These are phyloP conservation scores for Trididemnum clinides DNA, from an alignment of 23 tunicate species.

Conservation along the genomic window DNA sequence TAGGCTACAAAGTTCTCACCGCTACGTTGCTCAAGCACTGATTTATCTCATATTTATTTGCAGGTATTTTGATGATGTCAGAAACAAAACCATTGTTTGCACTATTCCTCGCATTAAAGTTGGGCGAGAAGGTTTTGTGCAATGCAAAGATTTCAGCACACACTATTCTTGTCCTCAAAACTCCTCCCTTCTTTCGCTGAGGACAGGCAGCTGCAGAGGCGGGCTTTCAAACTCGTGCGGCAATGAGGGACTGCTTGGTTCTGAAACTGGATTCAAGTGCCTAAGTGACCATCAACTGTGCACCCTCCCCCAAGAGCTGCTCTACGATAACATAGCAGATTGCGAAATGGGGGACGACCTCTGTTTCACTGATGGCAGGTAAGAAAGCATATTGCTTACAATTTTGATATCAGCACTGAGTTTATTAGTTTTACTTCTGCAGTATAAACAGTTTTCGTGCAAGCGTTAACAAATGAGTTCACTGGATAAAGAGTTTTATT, in stretches of 20 bases:
- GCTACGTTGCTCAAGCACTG: too few species aligned
- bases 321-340: conserved; percentile 56
- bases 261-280: conserved; percentile 71
- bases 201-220: conserved; percentile 22
- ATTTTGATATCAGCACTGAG: too few species aligned
- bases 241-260: neutral
- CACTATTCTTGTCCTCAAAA: neutral
- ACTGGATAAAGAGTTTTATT: too few species aligned
- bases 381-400: neutral
- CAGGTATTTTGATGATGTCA: neutral
- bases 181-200: neutral
- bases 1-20: too few species aligned
- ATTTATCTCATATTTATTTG: neutral
- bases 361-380: conserved; percentile 37
- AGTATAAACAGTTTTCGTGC: too few species aligned
- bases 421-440: too few species aligned
- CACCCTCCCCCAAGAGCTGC: conserved; percentile 53
- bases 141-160: neutral
- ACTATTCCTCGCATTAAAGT: conserved; percentile 7
- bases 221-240: conserved; percentile 41
- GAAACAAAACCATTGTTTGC: neutral
- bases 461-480: too few species aligned
- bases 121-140: neutral
- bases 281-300: conserved; percentile 10
- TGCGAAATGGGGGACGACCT: conserved; percentile 56